Percentiles rank a stretch among this genome's conserved stretches.
Evolutionary conservation across 1,140 invertebrate species (phyloP).

Genomic region (Aphelinus certus): DNA sequence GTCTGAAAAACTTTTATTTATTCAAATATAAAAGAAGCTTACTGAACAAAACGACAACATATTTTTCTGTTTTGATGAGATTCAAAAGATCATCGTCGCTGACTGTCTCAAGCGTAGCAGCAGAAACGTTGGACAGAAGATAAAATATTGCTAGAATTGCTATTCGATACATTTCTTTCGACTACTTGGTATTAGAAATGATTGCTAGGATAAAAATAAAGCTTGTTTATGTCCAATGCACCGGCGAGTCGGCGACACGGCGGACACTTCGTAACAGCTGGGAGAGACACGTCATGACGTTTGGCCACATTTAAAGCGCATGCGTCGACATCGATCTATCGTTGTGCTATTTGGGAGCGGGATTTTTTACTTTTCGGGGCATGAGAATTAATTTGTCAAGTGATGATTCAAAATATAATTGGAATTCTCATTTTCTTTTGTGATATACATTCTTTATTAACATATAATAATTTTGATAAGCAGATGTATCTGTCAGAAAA

Average conservation of each 20-base stretch:
- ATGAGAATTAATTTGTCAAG: too few species aligned
- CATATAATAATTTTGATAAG: too few species aligned
- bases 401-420: too few species aligned
- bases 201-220: not conserved
- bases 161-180: conserved; percentile 46
- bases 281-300: conserved; percentile 23
- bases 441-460: too few species aligned
- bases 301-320: not conserved
- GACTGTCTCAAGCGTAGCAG: conserved; percentile 67
- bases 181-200: conserved; percentile 4
- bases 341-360: too few species aligned
- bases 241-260: not conserved
- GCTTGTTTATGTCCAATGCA: conserved; percentile 15
- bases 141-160: conserved; percentile 30
- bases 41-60: conserved; percentile 79
- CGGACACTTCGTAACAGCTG: conserved; percentile 21
- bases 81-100: conserved; percentile 77
- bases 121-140: conserved; percentile 8
- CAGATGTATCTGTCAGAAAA: too few species aligned
- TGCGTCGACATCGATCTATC: not conserved
- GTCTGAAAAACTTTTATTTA: too few species aligned
- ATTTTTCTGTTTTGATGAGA: conserved; percentile 76
- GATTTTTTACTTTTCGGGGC: too few species aligned
- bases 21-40: conserved; percentile 59
- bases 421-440: too few species aligned